phyloP scores from a whole-genome alignment of 2,888 invertebrate species.

The Ochlodes sylvanus region DNA sequence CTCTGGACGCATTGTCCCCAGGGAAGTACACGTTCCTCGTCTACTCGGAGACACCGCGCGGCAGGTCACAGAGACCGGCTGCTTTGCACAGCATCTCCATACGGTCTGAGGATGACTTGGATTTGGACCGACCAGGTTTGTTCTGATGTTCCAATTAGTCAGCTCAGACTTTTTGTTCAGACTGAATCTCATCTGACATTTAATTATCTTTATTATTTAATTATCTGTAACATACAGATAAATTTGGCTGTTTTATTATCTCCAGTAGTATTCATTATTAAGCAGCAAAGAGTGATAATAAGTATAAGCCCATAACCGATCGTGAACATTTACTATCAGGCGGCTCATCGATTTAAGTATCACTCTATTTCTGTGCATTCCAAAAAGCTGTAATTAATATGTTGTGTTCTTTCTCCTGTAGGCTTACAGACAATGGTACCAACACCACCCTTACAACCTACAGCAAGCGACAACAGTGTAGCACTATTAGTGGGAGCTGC shows the following conservation, averaged over 20 bases:
- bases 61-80: slow-evolving; percentile 89
- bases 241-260: too few species aligned
- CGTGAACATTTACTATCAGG: too few species aligned
- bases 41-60: slow-evolving; percentile 93
- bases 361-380: too few species aligned
- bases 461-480: slow-evolving; percentile 67
- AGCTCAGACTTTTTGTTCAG: too few species aligned
- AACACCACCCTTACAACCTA: slow-evolving; percentile 62
- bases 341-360: too few species aligned
- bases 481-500: slow-evolving; percentile 75
- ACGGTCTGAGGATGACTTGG: slow-evolving; percentile 59
- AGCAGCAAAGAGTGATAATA: too few species aligned
- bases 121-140: slow-evolving; percentile 20
- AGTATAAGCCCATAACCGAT: too few species aligned
- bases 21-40: slow-evolving; percentile 92
- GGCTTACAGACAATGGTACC: slow-evolving; percentile 80
- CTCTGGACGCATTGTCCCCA: slow-evolving; percentile 89
- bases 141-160: background rate
- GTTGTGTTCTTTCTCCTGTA: slow-evolving; percentile 41
- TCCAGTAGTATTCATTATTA: too few species aligned
- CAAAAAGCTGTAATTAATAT: background rate
- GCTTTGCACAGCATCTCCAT: slow-evolving; percentile 87
- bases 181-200: too few species aligned
- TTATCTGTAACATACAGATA: too few species aligned
- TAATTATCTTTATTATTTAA: too few species aligned